These are phyloP conservation scores for Euphonia xanthogaster DNA, from an alignment of 2,797 vertebrate genomes.

Conservation along the genomic window DNA sequence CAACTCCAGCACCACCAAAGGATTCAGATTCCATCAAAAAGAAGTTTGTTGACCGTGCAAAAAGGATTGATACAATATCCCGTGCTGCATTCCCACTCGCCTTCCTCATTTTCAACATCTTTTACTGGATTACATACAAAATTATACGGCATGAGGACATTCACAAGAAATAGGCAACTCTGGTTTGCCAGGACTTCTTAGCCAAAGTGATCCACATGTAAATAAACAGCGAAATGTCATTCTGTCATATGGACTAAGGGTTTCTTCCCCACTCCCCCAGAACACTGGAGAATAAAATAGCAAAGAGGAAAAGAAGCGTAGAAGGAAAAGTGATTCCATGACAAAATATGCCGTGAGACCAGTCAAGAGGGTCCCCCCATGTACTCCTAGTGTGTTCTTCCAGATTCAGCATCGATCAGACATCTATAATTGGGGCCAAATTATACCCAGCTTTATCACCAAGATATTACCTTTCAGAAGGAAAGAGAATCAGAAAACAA, in stretches of 20 bases:
- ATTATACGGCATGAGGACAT: conserved; percentile 95
- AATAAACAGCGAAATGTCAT: conserved; percentile 77
- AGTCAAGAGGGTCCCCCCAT: conserved; percentile 3
- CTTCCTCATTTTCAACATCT: conserved; percentile 98
- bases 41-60: conserved; percentile 97
- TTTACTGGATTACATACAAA: conserved; percentile 99
- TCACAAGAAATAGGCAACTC: conserved; percentile 82
- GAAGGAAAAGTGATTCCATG: conserved; percentile 61
- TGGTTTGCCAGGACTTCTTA: conserved; percentile 58
- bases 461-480: conserved; percentile 43
- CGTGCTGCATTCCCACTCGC: conserved; percentile 94
- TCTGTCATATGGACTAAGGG: conserved; percentile 69
- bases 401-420: conserved; percentile 58
- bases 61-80: conserved; percentile 97
- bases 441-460: conserved; percentile 56
- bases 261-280: conserved; percentile 29
- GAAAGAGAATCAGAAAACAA: conserved; percentile 24
- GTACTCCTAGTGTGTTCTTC: conserved; percentile 51
- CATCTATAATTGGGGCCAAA: conserved; percentile 56
- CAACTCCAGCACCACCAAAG: conserved; percentile 78
- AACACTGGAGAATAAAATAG: conserved; percentile 49
- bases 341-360: conserved; percentile 42
- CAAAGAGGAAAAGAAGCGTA: conserved; percentile 14
- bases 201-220: conserved; percentile 78
- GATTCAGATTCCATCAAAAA: conserved; percentile 91